Base-by-base conservation (phyloP, 2,113 vertebrate genomes). In the Stegastes partitus region DNA sequence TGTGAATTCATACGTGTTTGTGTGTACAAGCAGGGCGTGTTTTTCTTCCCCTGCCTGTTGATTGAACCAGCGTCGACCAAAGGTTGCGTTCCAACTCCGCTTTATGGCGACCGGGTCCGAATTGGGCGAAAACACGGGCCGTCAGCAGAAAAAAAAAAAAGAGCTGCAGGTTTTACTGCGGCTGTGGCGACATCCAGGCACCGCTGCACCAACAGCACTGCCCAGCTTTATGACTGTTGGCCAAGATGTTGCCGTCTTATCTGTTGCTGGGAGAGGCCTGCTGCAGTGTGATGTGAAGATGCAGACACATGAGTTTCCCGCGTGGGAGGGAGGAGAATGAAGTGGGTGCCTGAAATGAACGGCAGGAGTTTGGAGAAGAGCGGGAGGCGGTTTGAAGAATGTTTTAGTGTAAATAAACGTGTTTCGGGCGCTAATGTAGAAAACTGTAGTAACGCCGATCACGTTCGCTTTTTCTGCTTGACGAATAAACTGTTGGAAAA, bases 71-170 rank as follows among this genome's bases (percentile, higher is more conserved):
- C 61, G 44, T 77, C 69, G 94, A 89, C 84, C 94, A 95, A 95
- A 95, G 94, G 93, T 95, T 93, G 81, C 1, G 68, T 93, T 94
- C 90, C 94, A 95, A 85, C 92, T 92, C 84, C 21, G 26, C 91
- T 95, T 95, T 94, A 95, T 94, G 90, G 81, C 83, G 42, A 53
- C 77, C 21, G 21, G 82, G 81, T 83, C 76, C 21, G 57, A 88
- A 80, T 57, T 55, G 64, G 68, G 1, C 55, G 22, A 68, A 79
- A 85, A 87, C 66, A 72, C 70, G 12, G 57, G 4, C 45, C 66
- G 83, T 93, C 93, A 92, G 89, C 90, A 90, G 31, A 34, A 64
- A 74, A 59, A 66, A 63, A 90, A 9, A 34, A 64, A 74, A 59
- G 63, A 63, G 64, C 74, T 47, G 53, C 79, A 19, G 59, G 81